Conservation (phyloP, 2,797 vertebrate species). For the Acropternis orthonyx region DNA sequence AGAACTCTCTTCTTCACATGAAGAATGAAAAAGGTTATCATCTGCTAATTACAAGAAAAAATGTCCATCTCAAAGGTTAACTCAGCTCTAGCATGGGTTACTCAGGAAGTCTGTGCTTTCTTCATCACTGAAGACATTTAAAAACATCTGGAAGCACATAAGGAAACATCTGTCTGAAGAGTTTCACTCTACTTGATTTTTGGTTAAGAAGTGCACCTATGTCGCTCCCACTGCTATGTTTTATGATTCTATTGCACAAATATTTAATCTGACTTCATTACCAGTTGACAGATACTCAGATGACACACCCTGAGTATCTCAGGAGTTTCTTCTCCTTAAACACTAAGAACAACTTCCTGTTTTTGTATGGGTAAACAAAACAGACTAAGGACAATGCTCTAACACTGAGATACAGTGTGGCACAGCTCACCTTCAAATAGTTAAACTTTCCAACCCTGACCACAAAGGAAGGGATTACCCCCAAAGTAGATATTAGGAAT, state of each 20-base stretch:
- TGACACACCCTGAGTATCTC: not conserved
- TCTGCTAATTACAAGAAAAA: not conserved
- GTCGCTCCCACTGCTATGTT: not conserved
- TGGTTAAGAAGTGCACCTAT: not conserved
- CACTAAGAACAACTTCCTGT: not conserved
- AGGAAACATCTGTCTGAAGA: not conserved
- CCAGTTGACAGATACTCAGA: not conserved
- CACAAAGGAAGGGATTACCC: not conserved
- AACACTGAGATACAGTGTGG: not conserved
- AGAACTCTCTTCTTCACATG: not conserved
- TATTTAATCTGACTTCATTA: conserved; percentile 1
- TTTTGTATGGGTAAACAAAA: not conserved
- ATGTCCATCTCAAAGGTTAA: not conserved
- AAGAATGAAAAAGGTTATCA: not conserved
- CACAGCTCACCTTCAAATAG: not conserved
- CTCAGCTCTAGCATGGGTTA: not conserved
- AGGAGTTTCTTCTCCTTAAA: not conserved
- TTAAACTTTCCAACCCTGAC: not conserved
- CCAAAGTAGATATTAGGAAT: not conserved
- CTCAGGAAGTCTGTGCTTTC: not conserved
- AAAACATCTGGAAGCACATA: not conserved
- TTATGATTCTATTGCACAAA: not conserved
- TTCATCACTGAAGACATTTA: not conserved
- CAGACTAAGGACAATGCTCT: not conserved
- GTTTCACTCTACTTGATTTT: not conserved